Conservation (phyloP, 1,140 invertebrate genomes). For the Drosophila chauvacae region DNA sequence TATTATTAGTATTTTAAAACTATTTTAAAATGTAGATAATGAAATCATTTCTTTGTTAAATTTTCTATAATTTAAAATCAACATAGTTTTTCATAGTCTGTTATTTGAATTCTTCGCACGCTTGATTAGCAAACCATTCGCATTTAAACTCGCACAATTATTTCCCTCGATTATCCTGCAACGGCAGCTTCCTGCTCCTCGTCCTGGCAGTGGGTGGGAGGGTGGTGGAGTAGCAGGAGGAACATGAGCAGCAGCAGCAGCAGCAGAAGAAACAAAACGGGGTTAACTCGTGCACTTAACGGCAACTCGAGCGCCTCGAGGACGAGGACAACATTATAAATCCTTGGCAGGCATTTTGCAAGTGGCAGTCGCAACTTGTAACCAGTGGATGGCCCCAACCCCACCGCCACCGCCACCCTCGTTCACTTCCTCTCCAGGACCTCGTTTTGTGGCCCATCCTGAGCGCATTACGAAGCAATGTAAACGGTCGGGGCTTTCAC, state of each 20-base stretch:
- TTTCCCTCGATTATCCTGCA: constrained; percentile 35
- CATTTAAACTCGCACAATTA: constrained; percentile 27
- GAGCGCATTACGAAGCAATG: constrained; percentile 54
- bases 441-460: constrained; percentile 9
- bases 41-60: neutral
- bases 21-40: neutral
- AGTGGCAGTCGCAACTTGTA: constrained; percentile 70
- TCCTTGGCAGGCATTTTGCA: constrained; percentile 78
- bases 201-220: constrained; percentile 2
- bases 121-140: constrained; percentile 36
- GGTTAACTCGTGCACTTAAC: constrained; percentile 82
- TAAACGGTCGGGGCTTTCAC: constrained; percentile 12
- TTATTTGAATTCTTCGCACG: constrained; percentile 3
- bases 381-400: constrained; percentile 29
- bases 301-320: constrained; percentile 73
- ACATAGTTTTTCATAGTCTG: neutral
- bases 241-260: neutral
- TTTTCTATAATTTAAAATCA: neutral
- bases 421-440: constrained; percentile 1
- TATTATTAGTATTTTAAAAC: no score
- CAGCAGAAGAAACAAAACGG: constrained; percentile 56
- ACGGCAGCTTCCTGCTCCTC: constrained; percentile 4
- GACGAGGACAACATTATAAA: constrained; percentile 81
- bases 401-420: neutral
- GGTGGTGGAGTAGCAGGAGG: neutral